These are phyloP conservation scores for Nephrotoma guestfalica DNA, from an alignment of 2,888 invertebrate genomes.

Conservation along the genomic window DNA sequence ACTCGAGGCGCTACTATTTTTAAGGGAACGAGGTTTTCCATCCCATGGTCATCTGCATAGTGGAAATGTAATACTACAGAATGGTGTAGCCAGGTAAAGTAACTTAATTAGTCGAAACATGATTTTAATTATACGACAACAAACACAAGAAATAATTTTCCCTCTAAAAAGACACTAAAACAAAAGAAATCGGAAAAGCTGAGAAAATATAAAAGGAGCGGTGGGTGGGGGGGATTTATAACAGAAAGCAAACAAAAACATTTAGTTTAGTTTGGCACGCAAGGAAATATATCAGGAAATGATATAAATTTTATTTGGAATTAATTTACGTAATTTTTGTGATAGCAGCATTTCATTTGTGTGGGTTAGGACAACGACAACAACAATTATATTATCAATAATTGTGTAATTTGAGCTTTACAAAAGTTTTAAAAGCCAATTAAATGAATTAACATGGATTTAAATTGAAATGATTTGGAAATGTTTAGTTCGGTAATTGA, in stretches of 20 bases:
- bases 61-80: slow-evolving; percentile 82
- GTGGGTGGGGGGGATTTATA: neutral
- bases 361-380: neutral
- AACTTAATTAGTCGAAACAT: neutral
- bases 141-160: neutral
- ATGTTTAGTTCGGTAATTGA: too few relatives aligned
- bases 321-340: neutral
- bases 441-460: neutral
- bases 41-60: slow-evolving; percentile 76
- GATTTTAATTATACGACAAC: neutral
- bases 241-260: neutral
- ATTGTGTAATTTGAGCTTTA: neutral
- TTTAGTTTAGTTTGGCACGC: neutral
- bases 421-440: neutral
- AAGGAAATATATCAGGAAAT: neutral
- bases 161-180: neutral
- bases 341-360: neutral
- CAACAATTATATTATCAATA: neutral
- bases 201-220: neutral
- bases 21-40: slow-evolving; percentile 77
- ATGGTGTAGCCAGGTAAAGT: slow-evolving; percentile 71
- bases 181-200: neutral
- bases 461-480: too few relatives aligned
- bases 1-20: slow-evolving; percentile 69
- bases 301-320: neutral